A percentile compares a stretch with the other conserved stretches of the same genome.
phyloP scores from a whole-genome alignment of 1,140 invertebrate genomes.

The Drosophila auraria region DNA sequence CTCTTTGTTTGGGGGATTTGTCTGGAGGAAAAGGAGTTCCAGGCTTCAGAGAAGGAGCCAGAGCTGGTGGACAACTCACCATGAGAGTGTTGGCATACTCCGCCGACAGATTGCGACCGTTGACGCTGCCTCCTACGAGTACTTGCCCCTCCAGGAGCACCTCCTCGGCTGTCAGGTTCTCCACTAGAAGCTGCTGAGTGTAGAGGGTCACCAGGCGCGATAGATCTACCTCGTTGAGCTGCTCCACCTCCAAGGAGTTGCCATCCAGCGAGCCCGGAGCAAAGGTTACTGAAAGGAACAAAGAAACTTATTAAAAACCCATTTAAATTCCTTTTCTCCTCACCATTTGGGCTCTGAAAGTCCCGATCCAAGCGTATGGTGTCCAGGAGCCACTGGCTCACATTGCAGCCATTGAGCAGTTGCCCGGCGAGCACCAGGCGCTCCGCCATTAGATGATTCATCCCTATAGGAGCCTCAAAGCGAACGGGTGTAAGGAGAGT shows the following conservation, averaged over 20 bases:
- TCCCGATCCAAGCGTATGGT: constrained; percentile 67
- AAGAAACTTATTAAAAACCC: background rate
- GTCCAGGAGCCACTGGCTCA: constrained; percentile 68
- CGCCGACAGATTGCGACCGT: constrained; percentile 52
- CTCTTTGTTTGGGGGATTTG: constrained; percentile 11
- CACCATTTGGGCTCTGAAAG: constrained; percentile 28
- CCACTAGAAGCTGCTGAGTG: constrained; percentile 61
- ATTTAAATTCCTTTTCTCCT: background rate
- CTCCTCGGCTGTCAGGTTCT: constrained; percentile 41
- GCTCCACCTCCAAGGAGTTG: constrained; percentile 53
- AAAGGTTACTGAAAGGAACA: constrained; percentile 46
- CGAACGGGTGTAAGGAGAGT: constrained; percentile 44
- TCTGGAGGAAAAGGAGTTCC: constrained; percentile 24
- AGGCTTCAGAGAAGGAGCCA: too few species aligned
- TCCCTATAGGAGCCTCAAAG: constrained; percentile 45
- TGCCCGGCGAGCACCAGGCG: constrained; percentile 26
- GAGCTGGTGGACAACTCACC: constrained; percentile 40
- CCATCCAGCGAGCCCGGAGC: constrained; percentile 54
- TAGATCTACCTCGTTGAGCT: constrained; percentile 65
- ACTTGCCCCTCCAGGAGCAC: constrained; percentile 53
- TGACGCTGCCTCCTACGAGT: constrained; percentile 45
- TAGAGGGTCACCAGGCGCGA: constrained; percentile 60
- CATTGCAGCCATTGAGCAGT: constrained; percentile 60
- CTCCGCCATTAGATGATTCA: constrained; percentile 19
- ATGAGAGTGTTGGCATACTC: constrained; percentile 76